A percentile compares a stretch with the other conserved stretches of the same genome.
Evolutionary conservation across 1,140 invertebrate genomes (phyloP).

Genomic region (Saccostrea glomerata): DNA sequence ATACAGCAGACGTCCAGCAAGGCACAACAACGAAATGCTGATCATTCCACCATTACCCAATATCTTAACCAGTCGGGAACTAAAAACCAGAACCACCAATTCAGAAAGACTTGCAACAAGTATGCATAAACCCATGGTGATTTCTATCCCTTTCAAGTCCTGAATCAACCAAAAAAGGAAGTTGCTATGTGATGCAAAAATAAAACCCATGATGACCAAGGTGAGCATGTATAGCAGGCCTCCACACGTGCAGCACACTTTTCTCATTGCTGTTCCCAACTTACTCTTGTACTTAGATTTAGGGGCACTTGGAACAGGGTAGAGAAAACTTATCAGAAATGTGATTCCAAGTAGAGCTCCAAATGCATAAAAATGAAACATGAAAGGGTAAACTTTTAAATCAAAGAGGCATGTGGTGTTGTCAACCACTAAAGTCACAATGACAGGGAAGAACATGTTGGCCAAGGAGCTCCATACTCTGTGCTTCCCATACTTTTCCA

Average conservation of each 20-base stretch:
- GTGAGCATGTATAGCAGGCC: slow-evolving; percentile 70
- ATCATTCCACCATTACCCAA: slow-evolving; percentile 69
- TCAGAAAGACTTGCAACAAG: slow-evolving; percentile 70
- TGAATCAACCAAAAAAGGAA: slow-evolving; percentile 76
- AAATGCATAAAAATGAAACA: slow-evolving; percentile 76
- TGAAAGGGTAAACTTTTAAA: slow-evolving; percentile 69
- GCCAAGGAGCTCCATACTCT: slow-evolving; percentile 72
- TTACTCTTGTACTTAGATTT: slow-evolving; percentile 70
- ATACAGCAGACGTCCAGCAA: slow-evolving; percentile 66
- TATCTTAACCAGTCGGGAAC: slow-evolving; percentile 66
- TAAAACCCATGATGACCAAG: slow-evolving; percentile 69
- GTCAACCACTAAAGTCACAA: slow-evolving; percentile 69
- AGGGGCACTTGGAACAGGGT: slow-evolving; percentile 68
- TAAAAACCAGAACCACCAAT: slow-evolving; percentile 73
- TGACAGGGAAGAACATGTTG: slow-evolving; percentile 69
- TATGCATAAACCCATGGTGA: slow-evolving; percentile 72
- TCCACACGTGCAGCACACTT: slow-evolving; percentile 70
- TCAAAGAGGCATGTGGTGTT: slow-evolving; percentile 72
- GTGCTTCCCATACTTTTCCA: slow-evolving; percentile 77
- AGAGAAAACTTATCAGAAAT: slow-evolving; percentile 70
- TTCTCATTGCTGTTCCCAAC: slow-evolving; percentile 62
- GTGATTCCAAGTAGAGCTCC: slow-evolving; percentile 67
- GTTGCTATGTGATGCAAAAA: slow-evolving; percentile 71
- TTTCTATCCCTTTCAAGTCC: slow-evolving; percentile 71
- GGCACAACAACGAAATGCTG: slow-evolving; percentile 63